These are phyloP conservation scores for Diplosoma virens DNA, from an alignment of 23 tunicate species.

Conservation along the genomic window DNA sequence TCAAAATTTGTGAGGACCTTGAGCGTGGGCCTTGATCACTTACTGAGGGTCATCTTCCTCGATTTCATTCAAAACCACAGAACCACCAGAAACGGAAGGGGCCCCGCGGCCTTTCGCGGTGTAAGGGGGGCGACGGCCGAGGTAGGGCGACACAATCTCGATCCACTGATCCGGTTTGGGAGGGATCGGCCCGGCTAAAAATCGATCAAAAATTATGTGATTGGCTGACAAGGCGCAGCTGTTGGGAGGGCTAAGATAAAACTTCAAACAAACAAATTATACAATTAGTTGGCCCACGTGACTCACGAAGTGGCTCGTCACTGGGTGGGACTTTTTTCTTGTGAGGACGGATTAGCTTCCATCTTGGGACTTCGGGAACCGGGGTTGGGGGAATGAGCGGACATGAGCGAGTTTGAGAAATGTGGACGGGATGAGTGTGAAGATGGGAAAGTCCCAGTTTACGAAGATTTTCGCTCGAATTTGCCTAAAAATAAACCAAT, in stretches of 20 bases:
- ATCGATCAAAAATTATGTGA: too few species aligned
- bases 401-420: slow-evolving; percentile 56
- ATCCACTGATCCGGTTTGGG: slow-evolving; percentile 86
- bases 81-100: slow-evolving; percentile 41
- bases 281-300: not conserved
- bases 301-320: slow-evolving; percentile 61
- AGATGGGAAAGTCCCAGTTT: slow-evolving; percentile 67
- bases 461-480: slow-evolving; percentile 71
- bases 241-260: too few species aligned
- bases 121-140: slow-evolving; percentile 46
- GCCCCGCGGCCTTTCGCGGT: slow-evolving; percentile 6
- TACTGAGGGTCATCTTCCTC: too few species aligned
- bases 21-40: not conserved
- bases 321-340: slow-evolving; percentile 40
- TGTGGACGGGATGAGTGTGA: slow-evolving; percentile 63
- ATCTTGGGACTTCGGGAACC: slow-evolving; percentile 51
- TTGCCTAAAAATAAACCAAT: slow-evolving; percentile 71
- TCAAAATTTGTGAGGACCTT: too few species aligned
- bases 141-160: slow-evolving; percentile 59
- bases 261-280: too few species aligned
- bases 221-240: too few species aligned
- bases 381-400: slow-evolving; percentile 70
- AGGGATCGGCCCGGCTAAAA: slow-evolving; percentile 45
- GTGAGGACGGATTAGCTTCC: slow-evolving; percentile 82
- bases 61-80: slow-evolving; percentile 12